Conservation (phyloP, 2,113 vertebrate species). For the Elachura formosa region DNA sequence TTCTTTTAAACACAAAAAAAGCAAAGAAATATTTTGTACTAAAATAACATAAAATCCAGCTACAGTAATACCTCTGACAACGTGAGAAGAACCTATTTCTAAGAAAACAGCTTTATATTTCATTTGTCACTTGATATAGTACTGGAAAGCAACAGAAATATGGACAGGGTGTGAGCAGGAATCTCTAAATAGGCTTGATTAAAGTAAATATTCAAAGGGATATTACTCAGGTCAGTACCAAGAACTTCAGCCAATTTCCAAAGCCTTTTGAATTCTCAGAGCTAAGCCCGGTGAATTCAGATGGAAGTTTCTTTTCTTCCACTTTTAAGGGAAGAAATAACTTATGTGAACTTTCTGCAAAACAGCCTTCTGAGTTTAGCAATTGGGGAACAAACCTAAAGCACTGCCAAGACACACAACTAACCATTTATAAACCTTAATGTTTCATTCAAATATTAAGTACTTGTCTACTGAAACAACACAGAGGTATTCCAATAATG, state of each 20-base stretch:
- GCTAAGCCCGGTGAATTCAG: conserved; percentile 29
- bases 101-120: neutral
- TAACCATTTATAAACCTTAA: conserved; percentile 2
- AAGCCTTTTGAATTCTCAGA: conserved; percentile 39
- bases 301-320: conserved; percentile 56
- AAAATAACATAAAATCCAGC: neutral
- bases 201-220: conserved; percentile 20
- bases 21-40: neutral
- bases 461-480: conserved; percentile 27
- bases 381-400: conserved; percentile 29
- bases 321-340: conserved; percentile 36
- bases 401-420: conserved; percentile 7
- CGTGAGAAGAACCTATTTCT: neutral
- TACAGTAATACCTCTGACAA: neutral
- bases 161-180: neutral
- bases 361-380: conserved; percentile 23
- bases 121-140: neutral
- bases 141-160: neutral
- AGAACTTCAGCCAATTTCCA: neutral
- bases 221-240: conserved; percentile 15
- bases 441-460: conserved; percentile 50
- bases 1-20: neutral
- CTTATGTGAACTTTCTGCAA: conserved; percentile 20
- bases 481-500: conserved; percentile 46
- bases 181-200: neutral